These are phyloP conservation scores for Lepisosteus osseus DNA, from an alignment of 2,113 vertebrate genomes.

Conservation along the genomic window DNA sequence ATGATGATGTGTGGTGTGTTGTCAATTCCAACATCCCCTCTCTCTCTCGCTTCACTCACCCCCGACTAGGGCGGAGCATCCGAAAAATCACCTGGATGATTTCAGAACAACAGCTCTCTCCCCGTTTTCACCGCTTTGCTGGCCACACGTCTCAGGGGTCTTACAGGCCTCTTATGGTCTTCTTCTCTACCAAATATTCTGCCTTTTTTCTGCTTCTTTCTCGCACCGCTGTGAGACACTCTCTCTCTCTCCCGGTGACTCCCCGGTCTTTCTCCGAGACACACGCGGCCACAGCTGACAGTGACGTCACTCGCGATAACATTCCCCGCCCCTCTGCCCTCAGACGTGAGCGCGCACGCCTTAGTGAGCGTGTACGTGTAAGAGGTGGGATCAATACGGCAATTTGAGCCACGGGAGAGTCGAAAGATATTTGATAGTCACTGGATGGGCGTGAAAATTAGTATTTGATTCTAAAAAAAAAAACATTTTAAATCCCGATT, in stretches of 20 bases:
- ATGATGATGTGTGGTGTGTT: too few species aligned
- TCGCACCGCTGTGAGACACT: background rate
- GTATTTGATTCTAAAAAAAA: too few species aligned
- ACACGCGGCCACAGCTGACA: constrained; percentile 6
- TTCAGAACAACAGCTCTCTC: too few species aligned
- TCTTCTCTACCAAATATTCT: background rate
- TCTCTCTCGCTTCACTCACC: too few species aligned
- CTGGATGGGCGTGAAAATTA: too few species aligned
- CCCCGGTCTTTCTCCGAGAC: constrained; percentile 5
- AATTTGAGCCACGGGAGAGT: too few species aligned
- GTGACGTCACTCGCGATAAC: constrained; percentile 8
- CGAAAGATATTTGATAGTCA: too few species aligned
- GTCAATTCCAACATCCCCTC: too few species aligned
- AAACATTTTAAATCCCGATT: too few species aligned
- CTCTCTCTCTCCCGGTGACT: background rate
- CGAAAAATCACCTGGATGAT: constrained; percentile 1
- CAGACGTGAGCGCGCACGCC: background rate
- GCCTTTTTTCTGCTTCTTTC: background rate
- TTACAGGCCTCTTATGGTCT: background rate
- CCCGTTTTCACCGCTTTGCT: too few species aligned
- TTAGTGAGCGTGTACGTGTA: background rate
- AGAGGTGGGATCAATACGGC: background rate
- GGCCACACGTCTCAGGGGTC: background rate
- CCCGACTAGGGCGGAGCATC: background rate
- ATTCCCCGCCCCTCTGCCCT: constrained; percentile 1